phyloP scores from a whole-genome alignment of 1,140 invertebrate genomes.

The Brachystomella parvula region DNA sequence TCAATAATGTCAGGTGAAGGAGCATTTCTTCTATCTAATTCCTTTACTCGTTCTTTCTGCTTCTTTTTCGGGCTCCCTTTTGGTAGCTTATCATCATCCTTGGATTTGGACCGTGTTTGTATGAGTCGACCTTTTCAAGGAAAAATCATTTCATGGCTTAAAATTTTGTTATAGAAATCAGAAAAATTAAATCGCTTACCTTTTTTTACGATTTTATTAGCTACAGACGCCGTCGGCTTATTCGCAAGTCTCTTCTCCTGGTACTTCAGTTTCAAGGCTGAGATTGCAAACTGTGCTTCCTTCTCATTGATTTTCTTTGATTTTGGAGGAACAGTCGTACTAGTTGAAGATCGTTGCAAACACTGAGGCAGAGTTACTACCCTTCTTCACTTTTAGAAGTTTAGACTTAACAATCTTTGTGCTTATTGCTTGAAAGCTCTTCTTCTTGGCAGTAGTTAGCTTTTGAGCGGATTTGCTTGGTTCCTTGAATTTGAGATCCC shows the following conservation, averaged over 20 bases:
- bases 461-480: constrained; percentile 1
- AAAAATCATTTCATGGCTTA: constrained; percentile 5
- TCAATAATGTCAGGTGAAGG: constrained; percentile 37
- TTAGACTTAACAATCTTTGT: neutral
- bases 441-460: constrained; percentile 1
- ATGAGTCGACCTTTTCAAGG: neutral
- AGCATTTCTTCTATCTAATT: constrained; percentile 25
- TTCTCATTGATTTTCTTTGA: constrained; percentile 33
- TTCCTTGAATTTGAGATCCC: neutral
- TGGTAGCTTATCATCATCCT: neutral
- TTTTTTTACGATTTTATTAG: constrained; percentile 40
- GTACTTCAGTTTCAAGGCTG: constrained; percentile 57
- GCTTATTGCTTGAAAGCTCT: neutral
- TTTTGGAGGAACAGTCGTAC: neutral
- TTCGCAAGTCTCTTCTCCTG: constrained; percentile 57
- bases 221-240: constrained; percentile 37
- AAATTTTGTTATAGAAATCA: neutral
- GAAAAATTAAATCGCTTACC: constrained; percentile 30
- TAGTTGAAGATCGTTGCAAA: neutral
- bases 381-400: neutral
- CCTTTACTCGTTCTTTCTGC: neutral
- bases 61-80: neutral
- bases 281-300: constrained; percentile 44
- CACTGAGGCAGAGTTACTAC: neutral
- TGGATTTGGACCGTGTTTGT: constrained; percentile 4